A percentile compares a stretch with the other conserved stretches of the same genome.
These are phyloP conservation scores for Steinernema khuongi DNA, from an alignment of 1,140 invertebrate genomes.

Conservation along the genomic window DNA sequence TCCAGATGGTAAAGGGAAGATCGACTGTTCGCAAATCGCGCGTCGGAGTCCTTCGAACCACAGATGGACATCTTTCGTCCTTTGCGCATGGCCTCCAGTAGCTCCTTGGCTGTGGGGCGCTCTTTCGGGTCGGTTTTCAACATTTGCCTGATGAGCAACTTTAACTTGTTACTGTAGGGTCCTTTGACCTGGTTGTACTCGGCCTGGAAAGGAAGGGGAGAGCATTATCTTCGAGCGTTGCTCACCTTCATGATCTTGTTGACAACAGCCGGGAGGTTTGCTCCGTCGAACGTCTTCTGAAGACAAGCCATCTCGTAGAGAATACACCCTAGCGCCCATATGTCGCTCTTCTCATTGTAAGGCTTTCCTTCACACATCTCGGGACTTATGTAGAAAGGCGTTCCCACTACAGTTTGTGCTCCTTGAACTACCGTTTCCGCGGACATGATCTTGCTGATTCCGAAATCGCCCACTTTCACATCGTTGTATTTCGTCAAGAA, in stretches of 20 bases:
- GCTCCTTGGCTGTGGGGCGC: conserved; percentile 63
- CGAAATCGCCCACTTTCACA: conserved; percentile 69
- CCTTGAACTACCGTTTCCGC: conserved; percentile 67
- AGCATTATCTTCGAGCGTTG: too few relatives aligned
- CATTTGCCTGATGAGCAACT: conserved; percentile 62
- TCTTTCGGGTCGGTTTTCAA: conserved; percentile 61
- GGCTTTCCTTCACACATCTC: conserved; percentile 76
- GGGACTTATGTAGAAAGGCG: conserved; percentile 75
- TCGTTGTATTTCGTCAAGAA: conserved; percentile 66
- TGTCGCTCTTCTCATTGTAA: conserved; percentile 74
- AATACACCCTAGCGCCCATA: conserved; percentile 76
- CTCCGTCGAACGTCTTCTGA: conserved; percentile 73
- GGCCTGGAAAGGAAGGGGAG: not conserved
- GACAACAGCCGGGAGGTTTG: conserved; percentile 71
- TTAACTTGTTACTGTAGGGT: conserved; percentile 68
- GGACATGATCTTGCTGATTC: conserved; percentile 73
- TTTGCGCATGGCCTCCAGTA: conserved; percentile 60
- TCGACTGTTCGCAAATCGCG: conserved; percentile 43
- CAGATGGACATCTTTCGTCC: conserved; percentile 1
- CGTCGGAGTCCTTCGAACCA: conserved; percentile 6
- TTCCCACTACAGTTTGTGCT: conserved; percentile 73
- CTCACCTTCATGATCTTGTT: conserved; percentile 72
- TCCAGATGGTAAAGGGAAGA: conserved; percentile 62
- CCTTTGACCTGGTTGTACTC: conserved; percentile 65
- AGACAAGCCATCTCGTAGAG: conserved; percentile 75